Percentiles rank a stretch among this genome's conserved stretches.
phyloP scores from a whole-genome alignment of 2,797 vertebrate species.

The Yasuhikotakia modesta region DNA sequence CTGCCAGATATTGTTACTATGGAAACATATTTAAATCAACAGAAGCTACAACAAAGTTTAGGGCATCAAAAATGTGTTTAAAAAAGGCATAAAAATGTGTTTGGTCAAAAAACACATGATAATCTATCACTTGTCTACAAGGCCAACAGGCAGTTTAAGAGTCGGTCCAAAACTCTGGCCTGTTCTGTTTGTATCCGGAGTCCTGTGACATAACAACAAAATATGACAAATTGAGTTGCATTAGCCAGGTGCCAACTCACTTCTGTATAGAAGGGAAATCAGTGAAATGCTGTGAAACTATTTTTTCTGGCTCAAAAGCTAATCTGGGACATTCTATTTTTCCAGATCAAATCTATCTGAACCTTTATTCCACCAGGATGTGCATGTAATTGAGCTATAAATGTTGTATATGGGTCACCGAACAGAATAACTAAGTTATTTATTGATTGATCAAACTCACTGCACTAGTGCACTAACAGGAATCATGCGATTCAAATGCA shows the following conservation, averaged over 20 bases:
- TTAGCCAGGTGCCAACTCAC: not conserved
- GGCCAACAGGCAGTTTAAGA: not conserved
- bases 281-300: not conserved
- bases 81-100: not conserved
- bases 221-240: not conserved
- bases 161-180: not conserved
- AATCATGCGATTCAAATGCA: constrained; percentile 20
- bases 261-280: not conserved
- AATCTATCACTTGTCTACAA: not conserved
- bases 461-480: constrained; percentile 10
- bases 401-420: constrained; percentile 53
- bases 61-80: not conserved
- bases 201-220: not conserved
- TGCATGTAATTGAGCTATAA: constrained; percentile 46
- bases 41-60: not conserved
- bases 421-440: constrained; percentile 42
- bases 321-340: not conserved
- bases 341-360: constrained; percentile 2
- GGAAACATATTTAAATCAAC: not conserved
- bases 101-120: not conserved
- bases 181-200: not conserved
- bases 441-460: constrained; percentile 48
- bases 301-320: not conserved
- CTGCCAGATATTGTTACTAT: not conserved
- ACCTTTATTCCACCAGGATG: not conserved